Conservation (phyloP, 2,797 vertebrate genomes). For the Channa striata region DNA sequence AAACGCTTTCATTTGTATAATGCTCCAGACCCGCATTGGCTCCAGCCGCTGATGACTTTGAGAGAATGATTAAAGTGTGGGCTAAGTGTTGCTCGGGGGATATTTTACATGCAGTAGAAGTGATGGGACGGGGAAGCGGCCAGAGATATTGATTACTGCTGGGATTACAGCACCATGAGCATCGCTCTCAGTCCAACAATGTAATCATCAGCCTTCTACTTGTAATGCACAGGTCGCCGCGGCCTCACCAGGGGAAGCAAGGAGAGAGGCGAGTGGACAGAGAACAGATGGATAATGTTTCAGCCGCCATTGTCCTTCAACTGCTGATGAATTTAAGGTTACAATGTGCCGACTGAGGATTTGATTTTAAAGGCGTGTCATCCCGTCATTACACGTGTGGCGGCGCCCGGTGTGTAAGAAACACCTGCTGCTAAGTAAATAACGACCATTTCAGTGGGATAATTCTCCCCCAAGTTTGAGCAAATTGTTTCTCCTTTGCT, state of each 20-base stretch:
- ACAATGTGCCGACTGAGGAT: slow-evolving; percentile 58
- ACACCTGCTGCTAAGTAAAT: slow-evolving; percentile 60
- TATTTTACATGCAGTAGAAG: slow-evolving; percentile 84
- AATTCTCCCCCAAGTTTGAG: slow-evolving; percentile 43
- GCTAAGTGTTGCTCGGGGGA: slow-evolving; percentile 78
- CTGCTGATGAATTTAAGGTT: slow-evolving; percentile 69
- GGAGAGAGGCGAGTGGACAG: slow-evolving; percentile 55
- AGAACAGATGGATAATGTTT: slow-evolving; percentile 83
- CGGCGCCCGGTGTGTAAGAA: slow-evolving; percentile 26
- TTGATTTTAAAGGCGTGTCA: slow-evolving; percentile 45
- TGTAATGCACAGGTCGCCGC: slow-evolving; percentile 80
- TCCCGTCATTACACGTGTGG: slow-evolving; percentile 44
- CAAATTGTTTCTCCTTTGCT: slow-evolving; percentile 61
- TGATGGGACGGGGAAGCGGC: slow-evolving; percentile 65
- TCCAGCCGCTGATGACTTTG: slow-evolving; percentile 81
- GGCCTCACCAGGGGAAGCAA: slow-evolving; percentile 60
- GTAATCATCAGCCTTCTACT: slow-evolving; percentile 83
- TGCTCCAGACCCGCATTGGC: slow-evolving; percentile 54
- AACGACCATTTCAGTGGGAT: slow-evolving; percentile 38
- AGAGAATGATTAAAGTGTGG: slow-evolving; percentile 82
- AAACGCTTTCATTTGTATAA: slow-evolving; percentile 68
- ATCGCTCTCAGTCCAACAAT: slow-evolving; percentile 83
- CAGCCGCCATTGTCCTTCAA: slow-evolving; percentile 78
- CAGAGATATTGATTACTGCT: slow-evolving; percentile 86
- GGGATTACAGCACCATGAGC: slow-evolving; percentile 82